Percentiles rank a stretch among this genome's conserved stretches.
Conservation (phyloP, 2,113 vertebrate species). For the Centropus unirufus region DNA sequence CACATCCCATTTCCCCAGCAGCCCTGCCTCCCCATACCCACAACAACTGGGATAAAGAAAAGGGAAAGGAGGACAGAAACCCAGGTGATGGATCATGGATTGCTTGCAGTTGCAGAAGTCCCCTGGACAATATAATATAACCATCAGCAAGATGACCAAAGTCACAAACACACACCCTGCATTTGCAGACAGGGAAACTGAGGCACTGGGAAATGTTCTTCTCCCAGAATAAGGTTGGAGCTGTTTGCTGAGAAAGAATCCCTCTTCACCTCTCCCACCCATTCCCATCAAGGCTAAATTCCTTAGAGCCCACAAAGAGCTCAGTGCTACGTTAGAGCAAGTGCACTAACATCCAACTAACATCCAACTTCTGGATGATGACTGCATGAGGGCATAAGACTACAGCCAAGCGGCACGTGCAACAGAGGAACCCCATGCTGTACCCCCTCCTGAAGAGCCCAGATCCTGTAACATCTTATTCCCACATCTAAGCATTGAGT, state of each 20-base stretch:
- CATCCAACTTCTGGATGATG: accelerated
- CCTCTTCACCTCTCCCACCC: background rate
- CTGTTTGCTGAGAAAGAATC: background rate
- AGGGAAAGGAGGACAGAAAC: background rate
- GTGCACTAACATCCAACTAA: background rate
- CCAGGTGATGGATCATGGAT: too few species aligned
- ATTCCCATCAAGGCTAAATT: accelerated
- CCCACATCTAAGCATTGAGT: accelerated
- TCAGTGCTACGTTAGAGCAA: accelerated
- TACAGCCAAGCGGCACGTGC: accelerated
- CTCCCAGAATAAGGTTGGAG: background rate
- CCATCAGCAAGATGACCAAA: too few species aligned
- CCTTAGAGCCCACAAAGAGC: background rate
- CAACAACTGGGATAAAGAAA: accelerated
- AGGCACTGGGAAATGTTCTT: background rate
- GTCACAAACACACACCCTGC: accelerated
- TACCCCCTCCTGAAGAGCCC: background rate
- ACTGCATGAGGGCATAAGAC: accelerated
- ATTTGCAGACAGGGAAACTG: background rate
- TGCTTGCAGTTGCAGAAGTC: background rate
- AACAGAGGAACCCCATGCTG: accelerated
- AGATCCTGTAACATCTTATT: background rate
- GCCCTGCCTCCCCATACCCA: too few species aligned
- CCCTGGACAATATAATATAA: accelerated
- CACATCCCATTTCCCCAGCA: accelerated